Percentiles rank a stretch among this genome's conserved stretches.
These are phyloP conservation scores for Rhabdornis inornatus DNA, from an alignment of 2,113 vertebrate genomes.

Conservation along the genomic window DNA sequence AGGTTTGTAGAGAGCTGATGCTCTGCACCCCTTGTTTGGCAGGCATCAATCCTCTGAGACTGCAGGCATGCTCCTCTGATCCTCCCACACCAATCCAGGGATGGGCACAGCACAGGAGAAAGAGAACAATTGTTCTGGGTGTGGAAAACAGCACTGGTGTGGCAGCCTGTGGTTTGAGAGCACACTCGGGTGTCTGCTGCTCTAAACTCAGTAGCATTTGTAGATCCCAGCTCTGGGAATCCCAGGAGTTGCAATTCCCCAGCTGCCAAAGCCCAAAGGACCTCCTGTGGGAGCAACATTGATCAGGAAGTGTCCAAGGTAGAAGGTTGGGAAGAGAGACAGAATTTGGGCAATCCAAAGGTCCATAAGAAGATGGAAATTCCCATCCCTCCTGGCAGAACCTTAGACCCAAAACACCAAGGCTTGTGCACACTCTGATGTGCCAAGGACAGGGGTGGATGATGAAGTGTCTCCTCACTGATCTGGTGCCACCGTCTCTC, in stretches of 20 bases:
- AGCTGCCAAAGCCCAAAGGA: background rate
- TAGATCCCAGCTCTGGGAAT: background rate
- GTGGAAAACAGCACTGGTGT: background rate
- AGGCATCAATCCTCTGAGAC: background rate
- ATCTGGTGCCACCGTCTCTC: background rate
- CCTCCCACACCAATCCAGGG: background rate
- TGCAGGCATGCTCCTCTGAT: fast-evolving
- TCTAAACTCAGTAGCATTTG: background rate
- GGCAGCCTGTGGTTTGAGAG: background rate
- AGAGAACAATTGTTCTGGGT: background rate
- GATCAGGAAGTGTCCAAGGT: background rate
- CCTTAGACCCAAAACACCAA: background rate
- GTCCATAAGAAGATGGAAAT: background rate
- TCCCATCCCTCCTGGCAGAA: background rate
- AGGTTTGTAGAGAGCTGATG: background rate
- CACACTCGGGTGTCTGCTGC: fast-evolving
- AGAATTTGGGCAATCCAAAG: background rate
- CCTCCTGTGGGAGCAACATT: background rate
- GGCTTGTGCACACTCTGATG: fast-evolving
- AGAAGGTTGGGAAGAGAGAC: background rate
- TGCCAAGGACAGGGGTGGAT: background rate
- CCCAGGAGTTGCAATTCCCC: background rate
- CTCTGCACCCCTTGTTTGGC: background rate
- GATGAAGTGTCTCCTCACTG: background rate
- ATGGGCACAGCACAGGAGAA: background rate